These are phyloP conservation scores for Seriola dumerili DNA, from an alignment of 2,113 vertebrate species.

Conservation along the genomic window DNA sequence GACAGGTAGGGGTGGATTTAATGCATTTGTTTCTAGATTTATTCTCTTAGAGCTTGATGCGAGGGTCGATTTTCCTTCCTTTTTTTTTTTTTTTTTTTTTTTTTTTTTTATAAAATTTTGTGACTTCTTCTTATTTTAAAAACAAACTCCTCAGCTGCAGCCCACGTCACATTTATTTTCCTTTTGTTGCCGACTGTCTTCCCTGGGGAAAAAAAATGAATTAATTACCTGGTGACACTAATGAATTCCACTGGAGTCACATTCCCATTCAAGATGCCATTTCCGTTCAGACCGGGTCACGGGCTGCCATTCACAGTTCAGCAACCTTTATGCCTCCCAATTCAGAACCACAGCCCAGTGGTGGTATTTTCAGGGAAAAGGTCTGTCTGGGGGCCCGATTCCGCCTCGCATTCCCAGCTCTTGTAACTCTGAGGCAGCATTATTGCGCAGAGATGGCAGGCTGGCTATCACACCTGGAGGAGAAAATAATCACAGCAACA, in stretches of 20 bases:
- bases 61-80: not conserved
- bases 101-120: not conserved
- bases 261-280: not conserved
- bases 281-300: slow-evolving; percentile 4
- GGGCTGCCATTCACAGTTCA: slow-evolving; percentile 17
- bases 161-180: not conserved
- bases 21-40: not conserved
- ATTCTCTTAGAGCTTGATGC: too few species aligned
- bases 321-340: slow-evolving; percentile 29
- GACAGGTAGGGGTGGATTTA: slow-evolving; percentile 88
- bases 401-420: slow-evolving; percentile 1
- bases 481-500: slow-evolving; percentile 73
- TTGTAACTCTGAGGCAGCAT: slow-evolving; percentile 43
- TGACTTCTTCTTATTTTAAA: too few species aligned
- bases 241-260: not conserved
- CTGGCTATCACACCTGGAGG: slow-evolving; percentile 67
- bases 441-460: slow-evolving; percentile 38
- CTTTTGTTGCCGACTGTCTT: not conserved
- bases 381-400: slow-evolving; percentile 5
- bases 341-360: not conserved
- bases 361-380: slow-evolving; percentile 48
- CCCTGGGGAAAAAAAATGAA: not conserved
- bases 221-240: not conserved
- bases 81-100: not conserved
- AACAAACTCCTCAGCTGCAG: too few species aligned